These are phyloP conservation scores for Leucozona laternaria DNA, from an alignment of 2,888 invertebrate genomes.

Conservation along the genomic window DNA sequence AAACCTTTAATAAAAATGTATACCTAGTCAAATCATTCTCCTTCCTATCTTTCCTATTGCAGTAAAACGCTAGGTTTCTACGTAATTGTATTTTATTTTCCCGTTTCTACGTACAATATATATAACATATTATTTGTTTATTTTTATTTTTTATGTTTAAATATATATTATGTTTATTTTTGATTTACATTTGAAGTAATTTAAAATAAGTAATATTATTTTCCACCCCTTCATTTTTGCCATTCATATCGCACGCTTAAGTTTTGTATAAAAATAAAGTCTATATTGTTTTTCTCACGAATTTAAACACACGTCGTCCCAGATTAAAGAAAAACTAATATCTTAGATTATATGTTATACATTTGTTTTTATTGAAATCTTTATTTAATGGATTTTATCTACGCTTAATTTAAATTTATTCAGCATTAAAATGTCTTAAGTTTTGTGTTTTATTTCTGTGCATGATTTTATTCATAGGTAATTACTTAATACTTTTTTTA, in stretches of 20 bases:
- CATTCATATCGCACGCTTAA: slow-evolving; percentile 66
- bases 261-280: slow-evolving; percentile 17
- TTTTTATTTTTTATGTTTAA: slow-evolving; percentile 30
- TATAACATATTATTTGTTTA: slow-evolving; percentile 28
- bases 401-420: slow-evolving; percentile 57
- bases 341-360: slow-evolving; percentile 34
- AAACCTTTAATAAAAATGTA: slow-evolving; percentile 25
- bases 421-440: slow-evolving; percentile 21
- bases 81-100: slow-evolving; percentile 25
- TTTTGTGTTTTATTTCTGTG: slow-evolving; percentile 14
- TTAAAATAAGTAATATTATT: background rate
- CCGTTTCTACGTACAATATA: slow-evolving; percentile 6
- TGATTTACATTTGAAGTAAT: slow-evolving; percentile 21
- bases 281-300: slow-evolving; percentile 21
- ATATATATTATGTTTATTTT: slow-evolving; percentile 42
- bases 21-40: slow-evolving; percentile 24
- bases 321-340: background rate
- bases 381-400: slow-evolving; percentile 8
- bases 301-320: background rate
- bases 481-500: background rate
- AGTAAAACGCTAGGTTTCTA: slow-evolving; percentile 67
- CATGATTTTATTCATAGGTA: background rate
- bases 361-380: slow-evolving; percentile 23
- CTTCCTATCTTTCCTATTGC: slow-evolving; percentile 71
- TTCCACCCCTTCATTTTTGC: slow-evolving; percentile 35